A percentile compares a stretch with the other conserved stretches of the same genome.
Evolutionary conservation across 2,888 invertebrate genomes (phyloP).

Genomic region (Isotomurus palustris): DNA sequence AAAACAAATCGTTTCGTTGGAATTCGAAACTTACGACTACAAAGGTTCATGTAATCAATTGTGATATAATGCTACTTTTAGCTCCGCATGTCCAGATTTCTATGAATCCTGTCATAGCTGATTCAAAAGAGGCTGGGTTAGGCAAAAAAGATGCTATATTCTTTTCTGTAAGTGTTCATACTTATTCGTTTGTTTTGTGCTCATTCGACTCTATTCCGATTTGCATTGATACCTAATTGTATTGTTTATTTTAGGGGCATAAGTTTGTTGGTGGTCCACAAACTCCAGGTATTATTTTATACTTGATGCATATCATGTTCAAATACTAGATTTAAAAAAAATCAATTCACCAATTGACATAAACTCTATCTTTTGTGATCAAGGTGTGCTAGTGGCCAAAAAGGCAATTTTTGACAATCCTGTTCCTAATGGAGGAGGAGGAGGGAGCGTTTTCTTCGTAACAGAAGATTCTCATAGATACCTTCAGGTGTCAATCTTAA

Average conservation of each 20-base stretch:
- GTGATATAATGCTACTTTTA: too few relatives aligned
- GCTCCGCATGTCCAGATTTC: constrained; percentile 72
- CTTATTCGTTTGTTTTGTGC: too few relatives aligned
- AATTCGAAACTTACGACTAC: too few relatives aligned
- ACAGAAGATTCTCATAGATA: constrained; percentile 53
- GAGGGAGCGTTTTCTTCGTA: constrained; percentile 59
- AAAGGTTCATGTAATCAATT: too few relatives aligned
- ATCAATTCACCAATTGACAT: too few relatives aligned
- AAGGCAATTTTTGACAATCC: constrained; percentile 56
- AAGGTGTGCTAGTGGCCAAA: constrained; percentile 63
- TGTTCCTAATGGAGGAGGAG: constrained; percentile 55
- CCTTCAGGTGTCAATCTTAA: too few relatives aligned
- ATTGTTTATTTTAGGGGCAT: constrained; percentile 60
- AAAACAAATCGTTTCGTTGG: too few relatives aligned
- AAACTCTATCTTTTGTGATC: not conserved
- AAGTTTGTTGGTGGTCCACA: constrained; percentile 88
- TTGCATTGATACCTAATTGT: too few relatives aligned
- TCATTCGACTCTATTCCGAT: not conserved
- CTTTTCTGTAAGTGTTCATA: constrained; percentile 64
- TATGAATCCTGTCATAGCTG: constrained; percentile 67
- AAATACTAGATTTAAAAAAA: not conserved
- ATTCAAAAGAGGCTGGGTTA: constrained; percentile 59
- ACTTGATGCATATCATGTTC: not conserved
- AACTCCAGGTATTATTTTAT: constrained; percentile 66
- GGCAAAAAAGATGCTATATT: constrained; percentile 82